A percentile compares a stretch with the other conserved stretches of the same genome.
Conservation (phyloP, 2,797 vertebrate species). For the Cossypha heuglini region DNA sequence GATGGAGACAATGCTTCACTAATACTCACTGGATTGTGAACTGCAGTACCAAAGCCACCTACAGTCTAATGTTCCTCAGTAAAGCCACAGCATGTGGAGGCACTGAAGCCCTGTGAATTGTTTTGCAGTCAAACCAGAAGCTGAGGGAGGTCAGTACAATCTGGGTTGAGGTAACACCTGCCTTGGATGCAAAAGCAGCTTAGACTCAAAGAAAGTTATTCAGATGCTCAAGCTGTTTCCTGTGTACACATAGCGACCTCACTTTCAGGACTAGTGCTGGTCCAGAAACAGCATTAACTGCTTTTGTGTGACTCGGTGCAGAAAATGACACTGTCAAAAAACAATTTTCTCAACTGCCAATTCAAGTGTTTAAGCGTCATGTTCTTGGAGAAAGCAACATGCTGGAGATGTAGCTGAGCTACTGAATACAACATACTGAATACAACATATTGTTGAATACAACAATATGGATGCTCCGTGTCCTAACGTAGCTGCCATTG, state of each 20-base stretch:
- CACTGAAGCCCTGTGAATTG: not conserved
- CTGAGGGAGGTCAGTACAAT: not conserved
- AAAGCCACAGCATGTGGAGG: not conserved
- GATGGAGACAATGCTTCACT: not conserved
- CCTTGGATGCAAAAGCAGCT: not conserved
- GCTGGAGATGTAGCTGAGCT: not conserved
- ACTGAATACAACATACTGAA: not conserved
- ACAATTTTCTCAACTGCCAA: not conserved
- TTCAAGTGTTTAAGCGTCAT: not conserved
- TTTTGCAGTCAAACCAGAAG: not conserved
- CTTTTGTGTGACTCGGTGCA: not conserved
- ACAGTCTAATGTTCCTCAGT: not conserved
- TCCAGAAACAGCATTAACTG: not conserved
- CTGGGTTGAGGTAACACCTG: not conserved
- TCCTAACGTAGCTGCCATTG: not conserved
- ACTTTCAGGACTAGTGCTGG: rapidly evolving
- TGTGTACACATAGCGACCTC: rapidly evolving
- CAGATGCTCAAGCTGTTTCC: not conserved
- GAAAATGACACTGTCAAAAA: not conserved
- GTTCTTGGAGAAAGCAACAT: not conserved
- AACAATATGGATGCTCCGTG: rapidly evolving
- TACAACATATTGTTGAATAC: no score
- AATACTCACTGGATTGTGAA: not conserved
- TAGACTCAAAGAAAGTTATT: not conserved
- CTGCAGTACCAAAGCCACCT: not conserved